Evolutionary conservation across 2,797 vertebrate genomes (phyloP).

Genomic region (Toxotes lorentzi): DNA sequence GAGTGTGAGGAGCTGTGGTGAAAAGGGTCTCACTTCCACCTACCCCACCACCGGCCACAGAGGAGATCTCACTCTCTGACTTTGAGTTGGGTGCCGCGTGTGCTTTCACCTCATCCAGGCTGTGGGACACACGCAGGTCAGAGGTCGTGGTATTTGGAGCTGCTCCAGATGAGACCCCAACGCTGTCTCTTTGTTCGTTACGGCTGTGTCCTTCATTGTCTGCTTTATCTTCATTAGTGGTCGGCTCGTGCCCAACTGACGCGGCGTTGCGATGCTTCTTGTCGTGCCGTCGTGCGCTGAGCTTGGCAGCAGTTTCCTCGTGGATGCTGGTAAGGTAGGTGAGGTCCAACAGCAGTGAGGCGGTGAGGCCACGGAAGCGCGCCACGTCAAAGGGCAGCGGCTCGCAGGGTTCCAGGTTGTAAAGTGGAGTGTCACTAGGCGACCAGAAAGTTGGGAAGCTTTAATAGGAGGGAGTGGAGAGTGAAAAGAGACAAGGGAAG

Average conservation of each 20-base stretch:
- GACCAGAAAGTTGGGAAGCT: conserved; percentile 99
- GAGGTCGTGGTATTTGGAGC: conserved; percentile 11
- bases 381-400: conserved; percentile 96
- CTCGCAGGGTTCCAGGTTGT: conserved; percentile 98
- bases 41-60: conserved; percentile 80
- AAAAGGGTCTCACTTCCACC: conserved; percentile 74
- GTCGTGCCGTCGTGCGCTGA: conserved; percentile 90
- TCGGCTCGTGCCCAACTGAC: conserved; percentile 72
- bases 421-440: conserved; percentile 99
- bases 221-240: conserved; percentile 53
- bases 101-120: conserved; percentile 90
- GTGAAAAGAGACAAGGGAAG: conserved; percentile 85
- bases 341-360: conserved; percentile 95
- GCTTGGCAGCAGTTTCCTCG: conserved; percentile 89
- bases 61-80: conserved; percentile 89
- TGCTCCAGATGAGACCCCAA: background rate
- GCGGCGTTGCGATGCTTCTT: conserved; percentile 90
- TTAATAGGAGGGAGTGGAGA: conserved; percentile 91
- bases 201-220: conserved; percentile 83
- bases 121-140: conserved; percentile 86
- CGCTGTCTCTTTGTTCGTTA: conserved; percentile 75
- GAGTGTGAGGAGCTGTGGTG: conserved; percentile 71
- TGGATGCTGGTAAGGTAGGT: conserved; percentile 97
- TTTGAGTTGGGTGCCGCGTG: conserved; percentile 84
- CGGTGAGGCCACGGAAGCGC: conserved; percentile 94